Base-by-base conservation (phyloP, 2,797 vertebrate species). In the Aeoliscus strigatus region DNA sequence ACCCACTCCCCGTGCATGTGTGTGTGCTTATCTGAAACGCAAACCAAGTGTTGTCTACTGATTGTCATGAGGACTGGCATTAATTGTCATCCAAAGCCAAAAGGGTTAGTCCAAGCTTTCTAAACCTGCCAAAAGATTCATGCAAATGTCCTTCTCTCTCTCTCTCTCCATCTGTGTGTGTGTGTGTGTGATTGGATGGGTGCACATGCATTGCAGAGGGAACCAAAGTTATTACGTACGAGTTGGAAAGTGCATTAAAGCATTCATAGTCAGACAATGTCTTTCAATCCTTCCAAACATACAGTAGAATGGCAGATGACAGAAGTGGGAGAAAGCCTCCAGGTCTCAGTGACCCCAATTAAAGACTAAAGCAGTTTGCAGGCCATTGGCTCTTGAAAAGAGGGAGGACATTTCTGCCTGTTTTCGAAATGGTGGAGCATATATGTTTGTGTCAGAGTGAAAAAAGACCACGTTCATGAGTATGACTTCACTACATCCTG, bases 261-360 rank as follows among this genome's bases (percentile, higher is more conserved):
- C 37, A 16, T 56, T n/a, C 40, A 16, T 16, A 14, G 55, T 10
- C 39, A 32, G 43, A 42, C 23, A 49, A 59, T 1, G 24, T 21
- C 37, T 38, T 57, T 46, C 45, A 63, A 37, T 62, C 25, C 2
- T 64, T 77, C 24, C 50, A 52, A 70, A 67, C 39, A 55, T 23
- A 16, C 37, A 49, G 69, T 45, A 26, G 32, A 39, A 61, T 9
- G 6, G n/a, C 23, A 14, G 35, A 39, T 59, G 56, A 61, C 53
- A 36, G 27, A 29, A 26, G 36, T 25, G 29, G 11, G 12, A 40
- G 30, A 23, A 40, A 29, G 34, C 14, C 24, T 55, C 46, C 29
- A 35, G 52, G 59, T 66, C 46, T 59, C 7, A 58, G 52, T 75
- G 79, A 83, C 75, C 74, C 60, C 70, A 77, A 78, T 83, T 71